Percentiles rank a stretch among this genome's conserved stretches.
These are phyloP conservation scores for Spheniscus mendiculus DNA, from an alignment of 2,113 vertebrate genomes.

Conservation along the genomic window DNA sequence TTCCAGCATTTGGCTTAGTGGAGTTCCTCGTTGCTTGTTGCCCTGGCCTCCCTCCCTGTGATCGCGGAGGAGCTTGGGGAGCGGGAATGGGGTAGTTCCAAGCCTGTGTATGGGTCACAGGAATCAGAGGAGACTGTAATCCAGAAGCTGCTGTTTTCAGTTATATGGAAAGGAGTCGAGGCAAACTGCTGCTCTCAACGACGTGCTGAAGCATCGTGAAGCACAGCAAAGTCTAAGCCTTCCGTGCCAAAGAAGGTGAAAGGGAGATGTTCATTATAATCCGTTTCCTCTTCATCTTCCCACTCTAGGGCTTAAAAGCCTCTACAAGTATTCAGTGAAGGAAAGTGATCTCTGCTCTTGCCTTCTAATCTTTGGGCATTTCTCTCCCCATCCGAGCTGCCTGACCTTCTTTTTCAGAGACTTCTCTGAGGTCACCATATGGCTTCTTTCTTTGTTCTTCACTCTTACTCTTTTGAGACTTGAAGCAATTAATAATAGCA, in stretches of 20 bases:
- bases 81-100: neutral
- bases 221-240: neutral
- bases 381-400: neutral
- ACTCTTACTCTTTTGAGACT: neutral
- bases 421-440: slow-evolving; percentile 23
- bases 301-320: neutral
- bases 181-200: neutral
- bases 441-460: slow-evolving; percentile 39
- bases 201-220: neutral
- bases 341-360: neutral
- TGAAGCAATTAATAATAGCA: neutral
- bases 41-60: neutral
- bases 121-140: neutral
- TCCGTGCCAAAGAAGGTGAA: neutral
- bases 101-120: neutral
- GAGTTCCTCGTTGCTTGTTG: neutral
- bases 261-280: slow-evolving; percentile 25
- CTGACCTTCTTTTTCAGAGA: neutral
- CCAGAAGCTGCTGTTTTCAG: neutral
- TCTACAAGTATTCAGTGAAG: neutral
- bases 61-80: neutral
- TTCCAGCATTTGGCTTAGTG: neutral
- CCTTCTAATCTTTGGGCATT: neutral
- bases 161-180: neutral
- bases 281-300: slow-evolving; percentile 28